phyloP scores from a whole-genome alignment of 2,797 vertebrate species.

The Acanthurus lineatus region DNA sequence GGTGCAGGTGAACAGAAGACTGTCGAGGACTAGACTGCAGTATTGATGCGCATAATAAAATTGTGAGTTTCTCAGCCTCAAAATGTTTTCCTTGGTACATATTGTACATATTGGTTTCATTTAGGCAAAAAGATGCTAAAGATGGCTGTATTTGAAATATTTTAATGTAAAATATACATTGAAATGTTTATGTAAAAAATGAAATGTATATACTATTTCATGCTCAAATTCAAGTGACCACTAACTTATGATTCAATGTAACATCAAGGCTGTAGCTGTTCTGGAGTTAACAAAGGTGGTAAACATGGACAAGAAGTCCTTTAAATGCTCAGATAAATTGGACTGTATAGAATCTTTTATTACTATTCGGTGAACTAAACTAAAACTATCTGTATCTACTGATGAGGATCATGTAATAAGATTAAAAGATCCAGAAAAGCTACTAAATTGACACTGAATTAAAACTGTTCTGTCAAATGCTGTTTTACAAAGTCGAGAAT shows the following conservation, averaged over 20 bases:
- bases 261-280: neutral
- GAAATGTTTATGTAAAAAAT: too few relatives aligned
- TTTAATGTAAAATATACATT: neutral
- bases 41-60: neutral
- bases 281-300: too few relatives aligned
- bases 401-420: neutral
- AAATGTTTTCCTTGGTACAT: neutral
- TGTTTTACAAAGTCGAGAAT: neutral
- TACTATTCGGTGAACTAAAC: neutral
- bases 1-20: slow-evolving; percentile 9
- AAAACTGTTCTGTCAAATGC: neutral
- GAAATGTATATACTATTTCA: too few relatives aligned
- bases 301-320: neutral
- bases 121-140: neutral
- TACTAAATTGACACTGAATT: neutral
- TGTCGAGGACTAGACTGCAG: neutral
- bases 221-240: neutral
- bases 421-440: neutral
- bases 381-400: too few relatives aligned
- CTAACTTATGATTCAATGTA: neutral
- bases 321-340: neutral
- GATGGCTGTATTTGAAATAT: neutral
- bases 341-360: neutral
- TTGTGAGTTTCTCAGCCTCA: neutral
- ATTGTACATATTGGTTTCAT: neutral